These are phyloP conservation scores for Rhabdomys pumilio DNA, from an alignment of 2,797 vertebrate genomes.

Conservation along the genomic window DNA sequence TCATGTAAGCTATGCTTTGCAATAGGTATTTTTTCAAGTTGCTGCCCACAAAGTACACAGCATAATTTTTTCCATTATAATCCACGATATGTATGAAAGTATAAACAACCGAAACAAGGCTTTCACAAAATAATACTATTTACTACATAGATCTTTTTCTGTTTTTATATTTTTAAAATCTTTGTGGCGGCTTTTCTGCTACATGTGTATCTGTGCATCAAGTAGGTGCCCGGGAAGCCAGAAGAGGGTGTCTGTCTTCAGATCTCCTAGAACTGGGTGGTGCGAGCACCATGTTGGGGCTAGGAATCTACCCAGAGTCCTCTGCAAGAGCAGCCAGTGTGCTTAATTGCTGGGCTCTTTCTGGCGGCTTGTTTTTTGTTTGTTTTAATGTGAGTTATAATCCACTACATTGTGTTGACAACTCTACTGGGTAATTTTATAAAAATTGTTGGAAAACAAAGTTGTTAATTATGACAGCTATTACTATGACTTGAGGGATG, in stretches of 20 bases:
- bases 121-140: conserved; percentile 41
- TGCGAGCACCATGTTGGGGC: neutral
- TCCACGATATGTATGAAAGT: neutral
- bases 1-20: neutral
- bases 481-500: neutral
- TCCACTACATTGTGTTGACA: neutral
- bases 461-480: neutral
- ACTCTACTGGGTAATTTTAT: neutral
- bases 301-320: neutral
- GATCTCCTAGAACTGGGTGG: neutral
- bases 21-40: conserved; percentile 36
- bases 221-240: neutral
- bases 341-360: neutral
- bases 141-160: neutral
- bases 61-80: neutral
- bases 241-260: neutral
- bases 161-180: neutral
- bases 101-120: neutral
- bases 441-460: conserved; percentile 2
- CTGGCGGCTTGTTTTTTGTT: neutral
- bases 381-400: neutral
- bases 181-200: neutral
- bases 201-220: neutral
- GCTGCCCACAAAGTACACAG: neutral
- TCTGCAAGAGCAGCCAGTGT: neutral